phyloP scores from a whole-genome alignment of 2,888 invertebrate species.

The Melanotus villosus region DNA sequence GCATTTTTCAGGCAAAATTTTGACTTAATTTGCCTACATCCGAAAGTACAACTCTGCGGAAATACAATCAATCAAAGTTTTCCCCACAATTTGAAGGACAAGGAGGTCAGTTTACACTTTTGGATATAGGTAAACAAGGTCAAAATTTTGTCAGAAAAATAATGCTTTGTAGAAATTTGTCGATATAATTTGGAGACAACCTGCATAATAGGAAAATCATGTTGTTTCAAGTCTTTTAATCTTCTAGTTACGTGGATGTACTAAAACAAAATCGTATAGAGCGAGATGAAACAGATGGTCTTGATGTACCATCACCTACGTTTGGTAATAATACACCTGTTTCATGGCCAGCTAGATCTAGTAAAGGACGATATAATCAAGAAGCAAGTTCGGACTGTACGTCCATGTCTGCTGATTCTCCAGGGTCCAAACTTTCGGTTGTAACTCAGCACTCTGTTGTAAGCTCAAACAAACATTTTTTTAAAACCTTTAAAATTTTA shows the following conservation, averaged over 20 bases:
- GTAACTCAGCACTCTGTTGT: constrained; percentile 70
- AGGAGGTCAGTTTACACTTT: too few species aligned
- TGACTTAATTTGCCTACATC: background rate
- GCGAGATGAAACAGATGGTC: constrained; percentile 52
- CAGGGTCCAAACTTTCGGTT: constrained; percentile 73
- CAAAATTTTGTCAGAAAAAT: too few species aligned
- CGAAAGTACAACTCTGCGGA: too few species aligned
- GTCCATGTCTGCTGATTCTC: constrained; percentile 79
- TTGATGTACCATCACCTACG: constrained; percentile 44
- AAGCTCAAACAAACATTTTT: constrained; percentile 55
- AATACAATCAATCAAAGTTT: too few species aligned
- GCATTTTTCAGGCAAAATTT: background rate
- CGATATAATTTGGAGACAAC: too few species aligned
- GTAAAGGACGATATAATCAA: constrained; percentile 62
- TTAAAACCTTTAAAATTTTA: too few species aligned
- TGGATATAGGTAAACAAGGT: too few species aligned
- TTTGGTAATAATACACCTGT: constrained; percentile 52
- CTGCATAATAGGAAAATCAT: too few species aligned
- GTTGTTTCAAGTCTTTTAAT: background rate
- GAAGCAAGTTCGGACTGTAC: constrained; percentile 74
- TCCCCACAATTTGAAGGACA: too few species aligned
- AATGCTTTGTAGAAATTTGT: too few species aligned
- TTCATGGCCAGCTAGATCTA: constrained; percentile 58
- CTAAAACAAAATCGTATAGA: constrained; percentile 73
- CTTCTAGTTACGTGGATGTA: constrained; percentile 79